A percentile compares a stretch with the other conserved stretches of the same genome.
phyloP scores from a whole-genome alignment of 2,113 vertebrate species.

The Mustela nigripes region DNA sequence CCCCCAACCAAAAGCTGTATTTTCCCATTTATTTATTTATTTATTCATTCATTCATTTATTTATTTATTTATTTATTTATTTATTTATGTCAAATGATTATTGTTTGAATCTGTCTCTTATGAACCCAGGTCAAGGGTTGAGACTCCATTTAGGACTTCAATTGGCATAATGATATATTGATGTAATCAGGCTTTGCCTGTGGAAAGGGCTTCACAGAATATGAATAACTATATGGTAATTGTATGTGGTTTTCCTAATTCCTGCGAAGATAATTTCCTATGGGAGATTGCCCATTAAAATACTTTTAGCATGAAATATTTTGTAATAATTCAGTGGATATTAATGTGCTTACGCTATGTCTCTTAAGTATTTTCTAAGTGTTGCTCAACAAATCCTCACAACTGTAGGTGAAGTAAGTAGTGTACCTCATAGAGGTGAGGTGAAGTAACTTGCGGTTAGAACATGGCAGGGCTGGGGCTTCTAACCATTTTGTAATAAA shows the following conservation, averaged over 20 bases:
- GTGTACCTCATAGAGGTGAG: background rate
- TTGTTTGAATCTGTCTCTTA: background rate
- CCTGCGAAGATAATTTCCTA: background rate
- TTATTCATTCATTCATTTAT: too few species aligned
- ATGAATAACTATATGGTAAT: constrained; percentile 4
- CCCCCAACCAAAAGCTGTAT: background rate
- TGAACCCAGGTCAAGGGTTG: background rate
- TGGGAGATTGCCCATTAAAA: background rate
- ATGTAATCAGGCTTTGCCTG: background rate
- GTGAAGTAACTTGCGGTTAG: background rate
- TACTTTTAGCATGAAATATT: constrained; percentile 1
- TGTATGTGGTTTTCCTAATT: background rate
- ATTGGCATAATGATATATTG: background rate
- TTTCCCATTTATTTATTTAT: background rate
- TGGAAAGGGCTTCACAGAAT: background rate
- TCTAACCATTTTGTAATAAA: background rate
- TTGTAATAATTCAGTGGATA: background rate
- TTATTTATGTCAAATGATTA: background rate
- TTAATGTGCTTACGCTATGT: background rate
- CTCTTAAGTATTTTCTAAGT: background rate
- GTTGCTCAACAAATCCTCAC: background rate
- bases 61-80: background rate
- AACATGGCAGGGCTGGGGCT: background rate
- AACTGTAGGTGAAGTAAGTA: background rate
- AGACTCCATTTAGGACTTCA: background rate